These are phyloP conservation scores for Smutsia gigantea DNA, from an alignment of 2,797 vertebrate genomes.

Conservation along the genomic window DNA sequence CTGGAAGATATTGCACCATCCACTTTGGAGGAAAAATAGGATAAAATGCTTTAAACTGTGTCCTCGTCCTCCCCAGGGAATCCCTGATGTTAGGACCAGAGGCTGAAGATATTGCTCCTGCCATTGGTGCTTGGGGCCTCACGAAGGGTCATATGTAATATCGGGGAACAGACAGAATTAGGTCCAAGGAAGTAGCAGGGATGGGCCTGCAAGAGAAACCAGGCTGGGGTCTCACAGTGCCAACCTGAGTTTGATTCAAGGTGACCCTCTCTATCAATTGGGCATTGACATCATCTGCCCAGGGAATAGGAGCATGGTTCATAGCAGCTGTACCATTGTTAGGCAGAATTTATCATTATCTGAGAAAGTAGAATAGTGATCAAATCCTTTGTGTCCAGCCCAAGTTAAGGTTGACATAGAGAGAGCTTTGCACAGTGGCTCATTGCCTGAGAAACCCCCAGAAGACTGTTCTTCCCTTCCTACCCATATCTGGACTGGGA, in stretches of 20 bases:
- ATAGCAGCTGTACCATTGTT: background rate
- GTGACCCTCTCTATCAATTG: background rate
- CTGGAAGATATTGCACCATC: background rate
- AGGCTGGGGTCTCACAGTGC: background rate
- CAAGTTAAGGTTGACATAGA: background rate
- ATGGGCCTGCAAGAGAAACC: background rate
- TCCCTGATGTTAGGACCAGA: background rate
- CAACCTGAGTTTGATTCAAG: background rate
- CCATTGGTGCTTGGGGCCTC: background rate
- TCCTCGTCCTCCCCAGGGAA: background rate
- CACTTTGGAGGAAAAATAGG: background rate
- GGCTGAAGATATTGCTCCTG: background rate
- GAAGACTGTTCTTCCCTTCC: background rate
- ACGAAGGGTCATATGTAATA: background rate
- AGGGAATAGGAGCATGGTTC: background rate
- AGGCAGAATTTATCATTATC: background rate
- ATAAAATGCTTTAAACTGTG: background rate
- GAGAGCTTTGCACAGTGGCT: background rate
- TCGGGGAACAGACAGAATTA: background rate
- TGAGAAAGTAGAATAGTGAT: background rate
- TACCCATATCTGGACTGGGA: background rate
- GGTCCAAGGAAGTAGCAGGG: background rate
- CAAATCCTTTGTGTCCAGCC: background rate
- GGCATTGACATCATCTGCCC: background rate
- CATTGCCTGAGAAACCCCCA: background rate